Evolutionary conservation across 2,113 vertebrate species (phyloP).

Genomic region (Perccottus glenii): DNA sequence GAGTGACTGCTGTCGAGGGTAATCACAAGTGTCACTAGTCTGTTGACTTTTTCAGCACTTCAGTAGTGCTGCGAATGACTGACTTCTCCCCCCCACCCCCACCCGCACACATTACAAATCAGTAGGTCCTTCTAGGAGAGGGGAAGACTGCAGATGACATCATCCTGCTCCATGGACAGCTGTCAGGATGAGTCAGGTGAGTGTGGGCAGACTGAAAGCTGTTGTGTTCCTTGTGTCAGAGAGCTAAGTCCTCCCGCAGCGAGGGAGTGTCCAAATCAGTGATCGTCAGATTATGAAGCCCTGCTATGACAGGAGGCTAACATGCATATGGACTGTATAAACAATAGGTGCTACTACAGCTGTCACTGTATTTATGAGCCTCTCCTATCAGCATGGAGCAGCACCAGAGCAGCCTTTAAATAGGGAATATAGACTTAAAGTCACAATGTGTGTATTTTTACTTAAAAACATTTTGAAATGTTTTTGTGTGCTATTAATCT

Average conservation of each 20-base stretch:
- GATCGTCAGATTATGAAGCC: slow-evolving; percentile 60
- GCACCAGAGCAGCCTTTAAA: slow-evolving; percentile 19
- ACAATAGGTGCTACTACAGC: slow-evolving; percentile 36
- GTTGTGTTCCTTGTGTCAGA: slow-evolving; percentile 59
- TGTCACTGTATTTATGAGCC: slow-evolving; percentile 12
- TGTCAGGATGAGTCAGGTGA: slow-evolving; percentile 73
- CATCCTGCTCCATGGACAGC: slow-evolving; percentile 59
- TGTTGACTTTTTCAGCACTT: slow-evolving; percentile 29
- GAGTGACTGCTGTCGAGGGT: slow-evolving; percentile 31
- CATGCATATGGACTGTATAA: slow-evolving; percentile 23
- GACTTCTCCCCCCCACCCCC: background rate
- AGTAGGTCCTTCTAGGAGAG: slow-evolving; percentile 32
- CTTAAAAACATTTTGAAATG: background rate
- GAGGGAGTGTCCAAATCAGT: slow-evolving; percentile 46
- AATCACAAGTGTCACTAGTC: slow-evolving; percentile 41
- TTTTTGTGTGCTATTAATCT: too few species aligned
- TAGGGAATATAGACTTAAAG: background rate
- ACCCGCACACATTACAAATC: slow-evolving; percentile 36
- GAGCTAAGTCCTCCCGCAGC: slow-evolving; percentile 53
- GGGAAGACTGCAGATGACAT: slow-evolving; percentile 60
- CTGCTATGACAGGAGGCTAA: slow-evolving; percentile 34
- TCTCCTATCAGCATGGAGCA: slow-evolving; percentile 21
- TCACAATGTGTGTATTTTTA: background rate
- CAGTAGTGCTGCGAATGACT: background rate
- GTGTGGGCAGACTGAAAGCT: slow-evolving; percentile 62